These are phyloP conservation scores for Octomys mimax DNA, from an alignment of 2,797 vertebrate species.

Conservation along the genomic window DNA sequence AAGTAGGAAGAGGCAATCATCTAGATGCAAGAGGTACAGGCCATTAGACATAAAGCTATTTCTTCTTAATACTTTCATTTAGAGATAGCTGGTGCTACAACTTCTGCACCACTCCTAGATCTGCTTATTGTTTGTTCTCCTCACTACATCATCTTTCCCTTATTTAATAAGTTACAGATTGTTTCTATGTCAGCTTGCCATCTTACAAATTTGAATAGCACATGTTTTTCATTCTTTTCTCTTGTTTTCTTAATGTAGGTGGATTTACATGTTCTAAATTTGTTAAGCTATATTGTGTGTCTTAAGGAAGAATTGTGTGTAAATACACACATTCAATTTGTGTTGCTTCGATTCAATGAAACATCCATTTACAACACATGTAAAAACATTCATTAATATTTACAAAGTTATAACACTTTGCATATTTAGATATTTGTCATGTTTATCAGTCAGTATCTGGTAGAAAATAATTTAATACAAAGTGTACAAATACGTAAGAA, in stretches of 20 bases:
- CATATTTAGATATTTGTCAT: neutral
- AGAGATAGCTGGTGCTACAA: neutral
- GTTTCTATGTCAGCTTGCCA: neutral
- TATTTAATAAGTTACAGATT: neutral
- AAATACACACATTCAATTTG: neutral
- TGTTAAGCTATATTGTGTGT: neutral
- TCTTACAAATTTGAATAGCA: neutral
- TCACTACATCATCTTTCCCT: neutral
- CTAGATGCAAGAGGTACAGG: neutral
- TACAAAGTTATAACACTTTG: neutral
- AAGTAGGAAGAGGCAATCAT: neutral
- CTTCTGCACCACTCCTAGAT: neutral
- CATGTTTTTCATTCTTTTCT: neutral
- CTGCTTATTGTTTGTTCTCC: neutral
- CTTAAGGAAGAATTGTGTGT: neutral
- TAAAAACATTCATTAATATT: neutral
- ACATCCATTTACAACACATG: neutral
- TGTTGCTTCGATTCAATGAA: conserved; percentile 29
- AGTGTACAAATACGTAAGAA: neutral
- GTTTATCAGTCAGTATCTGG: neutral
- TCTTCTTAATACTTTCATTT: neutral
- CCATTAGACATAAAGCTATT: neutral
- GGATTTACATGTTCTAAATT: neutral
- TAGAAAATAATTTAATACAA: neutral
- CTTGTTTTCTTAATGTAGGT: neutral